Percentiles rank a stretch among this genome's conserved stretches.
Evolutionary conservation across 2,113 vertebrate species (phyloP).

Genomic region (Delphinapterus leucas): DNA sequence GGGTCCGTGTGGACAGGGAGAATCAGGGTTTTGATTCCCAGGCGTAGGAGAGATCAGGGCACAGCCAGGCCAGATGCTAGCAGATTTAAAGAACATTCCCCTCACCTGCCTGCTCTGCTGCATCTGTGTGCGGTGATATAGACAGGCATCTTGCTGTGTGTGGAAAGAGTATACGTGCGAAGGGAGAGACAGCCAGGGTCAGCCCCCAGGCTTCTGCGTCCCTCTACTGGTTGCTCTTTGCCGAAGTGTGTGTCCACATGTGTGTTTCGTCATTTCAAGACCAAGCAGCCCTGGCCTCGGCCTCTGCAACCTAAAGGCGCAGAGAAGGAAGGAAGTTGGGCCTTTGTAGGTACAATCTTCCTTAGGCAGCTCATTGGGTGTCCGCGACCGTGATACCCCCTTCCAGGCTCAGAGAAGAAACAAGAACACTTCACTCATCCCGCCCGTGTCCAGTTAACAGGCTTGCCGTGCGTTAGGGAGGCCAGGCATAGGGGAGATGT

Average conservation of each 20-base stretch:
- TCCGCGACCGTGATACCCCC: accelerated
- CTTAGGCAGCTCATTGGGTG: background rate
- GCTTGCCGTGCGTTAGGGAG: background rate
- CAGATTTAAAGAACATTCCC: background rate
- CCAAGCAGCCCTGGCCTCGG: background rate
- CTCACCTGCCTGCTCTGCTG: background rate
- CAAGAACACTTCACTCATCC: slow-evolving; percentile 81
- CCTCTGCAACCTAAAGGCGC: background rate
- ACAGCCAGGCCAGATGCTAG: background rate
- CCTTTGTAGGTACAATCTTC: background rate
- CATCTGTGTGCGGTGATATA: background rate
- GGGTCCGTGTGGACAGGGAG: background rate
- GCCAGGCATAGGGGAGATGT: background rate
- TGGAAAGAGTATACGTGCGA: background rate
- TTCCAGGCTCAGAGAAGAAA: slow-evolving; percentile 87
- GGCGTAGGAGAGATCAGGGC: background rate
- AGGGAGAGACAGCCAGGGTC: background rate
- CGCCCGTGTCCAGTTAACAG: slow-evolving; percentile 78
- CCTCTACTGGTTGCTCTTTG: background rate
- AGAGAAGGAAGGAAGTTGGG: background rate
- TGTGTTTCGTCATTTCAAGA: background rate
- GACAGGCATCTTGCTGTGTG: background rate
- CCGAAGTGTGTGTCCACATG: background rate
- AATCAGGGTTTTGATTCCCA: background rate
- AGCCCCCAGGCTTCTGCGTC: background rate